Percentiles rank a stretch among this genome's conserved stretches.
These are phyloP conservation scores for Schizotus pectinicornis DNA, from an alignment of 2,888 invertebrate genomes.

Conservation along the genomic window DNA sequence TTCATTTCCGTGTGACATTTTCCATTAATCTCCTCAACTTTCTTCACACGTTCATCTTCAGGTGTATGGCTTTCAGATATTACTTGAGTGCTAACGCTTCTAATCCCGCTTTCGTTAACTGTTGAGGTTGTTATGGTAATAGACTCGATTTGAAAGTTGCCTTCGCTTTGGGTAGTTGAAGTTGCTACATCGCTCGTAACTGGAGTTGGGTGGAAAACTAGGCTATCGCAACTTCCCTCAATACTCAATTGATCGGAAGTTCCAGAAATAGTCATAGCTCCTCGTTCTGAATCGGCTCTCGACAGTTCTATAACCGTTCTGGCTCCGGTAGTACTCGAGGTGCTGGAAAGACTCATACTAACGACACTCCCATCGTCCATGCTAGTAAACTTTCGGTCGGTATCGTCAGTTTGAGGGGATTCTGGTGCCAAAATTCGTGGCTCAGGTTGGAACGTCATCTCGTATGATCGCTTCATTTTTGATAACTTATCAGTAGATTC, in stretches of 20 bases:
- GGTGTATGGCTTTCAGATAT: conserved; percentile 58
- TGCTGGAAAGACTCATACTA: conserved; percentile 65
- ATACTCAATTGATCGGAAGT: conserved; percentile 59
- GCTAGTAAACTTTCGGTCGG: conserved; percentile 64
- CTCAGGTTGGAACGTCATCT: conserved; percentile 85
- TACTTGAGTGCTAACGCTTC: conserved; percentile 64
- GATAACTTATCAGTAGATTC: conserved; percentile 66
- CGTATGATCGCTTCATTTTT: conserved; percentile 86
- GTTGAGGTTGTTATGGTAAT: conserved; percentile 62
- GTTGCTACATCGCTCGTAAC: conserved; percentile 55
- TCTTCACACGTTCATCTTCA: conserved; percentile 29
- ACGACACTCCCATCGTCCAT: conserved; percentile 66
- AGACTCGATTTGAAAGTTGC: conserved; percentile 54
- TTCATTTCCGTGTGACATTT: conserved; percentile 48
- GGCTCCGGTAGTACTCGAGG: conserved; percentile 60
- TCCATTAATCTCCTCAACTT: conserved; percentile 28
- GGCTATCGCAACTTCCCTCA: conserved; percentile 52
- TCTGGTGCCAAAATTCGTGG: conserved; percentile 57
- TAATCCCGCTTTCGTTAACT: conserved; percentile 59
- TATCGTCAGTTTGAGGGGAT: conserved; percentile 61
- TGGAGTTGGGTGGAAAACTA: conserved; percentile 41
- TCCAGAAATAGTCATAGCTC: conserved; percentile 57
- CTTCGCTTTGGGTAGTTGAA: conserved; percentile 48
- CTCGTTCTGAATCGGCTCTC: conserved; percentile 56
- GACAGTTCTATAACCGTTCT: conserved; percentile 59